phyloP scores from a whole-genome alignment of 2,113 vertebrate species.

The Vireo altiloquus region DNA sequence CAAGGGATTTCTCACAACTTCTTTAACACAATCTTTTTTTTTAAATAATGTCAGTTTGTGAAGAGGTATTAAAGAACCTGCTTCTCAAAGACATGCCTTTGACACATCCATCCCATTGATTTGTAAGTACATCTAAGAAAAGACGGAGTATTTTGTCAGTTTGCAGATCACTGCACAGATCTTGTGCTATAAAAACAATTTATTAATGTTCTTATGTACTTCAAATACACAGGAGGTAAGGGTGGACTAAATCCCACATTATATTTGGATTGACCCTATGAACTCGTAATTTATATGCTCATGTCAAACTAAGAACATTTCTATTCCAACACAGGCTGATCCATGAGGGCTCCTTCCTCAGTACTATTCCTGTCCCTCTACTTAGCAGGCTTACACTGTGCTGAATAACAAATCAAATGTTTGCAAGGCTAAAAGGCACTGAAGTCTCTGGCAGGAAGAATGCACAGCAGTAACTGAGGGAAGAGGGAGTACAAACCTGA shows the following conservation, averaged over 20 bases:
- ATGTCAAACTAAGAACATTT: conserved; percentile 3
- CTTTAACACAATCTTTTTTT: not conserved
- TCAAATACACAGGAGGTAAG: conserved; percentile 1
- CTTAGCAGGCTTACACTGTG: not conserved
- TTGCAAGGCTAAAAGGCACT: not conserved
- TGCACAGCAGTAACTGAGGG: not conserved
- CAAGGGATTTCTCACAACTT: conserved; percentile 19
- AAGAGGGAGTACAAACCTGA: not conserved
- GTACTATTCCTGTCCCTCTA: not conserved
- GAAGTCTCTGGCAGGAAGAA: not conserved
- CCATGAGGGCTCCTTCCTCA: not conserved
- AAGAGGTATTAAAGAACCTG: conserved; percentile 30
- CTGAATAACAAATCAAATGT: not conserved
- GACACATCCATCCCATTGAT: conserved; percentile 42
- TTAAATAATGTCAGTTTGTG: not conserved
- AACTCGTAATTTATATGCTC: conserved; percentile 32
- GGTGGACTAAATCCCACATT: conserved; percentile 24
- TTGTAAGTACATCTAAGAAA: conserved; percentile 23
- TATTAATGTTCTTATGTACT: conserved; percentile 9
- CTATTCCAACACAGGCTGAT: not conserved
- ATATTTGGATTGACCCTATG: conserved; percentile 37
- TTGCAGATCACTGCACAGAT: conserved; percentile 13
- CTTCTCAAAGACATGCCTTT: conserved; percentile 1
- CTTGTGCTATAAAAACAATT: conserved; percentile 20
- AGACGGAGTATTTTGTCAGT: conserved; percentile 19